Evolutionary conservation across 2,113 vertebrate species (phyloP).

Genomic region (Marcusenius ussheri): DNA sequence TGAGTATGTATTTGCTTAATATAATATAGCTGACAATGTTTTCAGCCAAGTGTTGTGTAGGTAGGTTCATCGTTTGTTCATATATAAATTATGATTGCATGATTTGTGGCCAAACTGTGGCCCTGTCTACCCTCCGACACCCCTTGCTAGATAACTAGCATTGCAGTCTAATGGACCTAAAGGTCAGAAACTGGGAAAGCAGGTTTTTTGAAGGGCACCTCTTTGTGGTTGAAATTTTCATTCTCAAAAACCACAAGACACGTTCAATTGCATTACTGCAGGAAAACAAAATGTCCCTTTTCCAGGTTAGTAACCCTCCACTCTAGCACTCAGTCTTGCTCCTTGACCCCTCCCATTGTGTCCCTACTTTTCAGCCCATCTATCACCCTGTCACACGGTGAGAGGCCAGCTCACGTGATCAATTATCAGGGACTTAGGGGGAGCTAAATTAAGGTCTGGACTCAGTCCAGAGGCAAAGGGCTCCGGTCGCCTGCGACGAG

Average conservation of each 20-base stretch:
- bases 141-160: neutral
- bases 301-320: neutral
- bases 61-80: neutral
- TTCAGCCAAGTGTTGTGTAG: neutral
- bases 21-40: neutral
- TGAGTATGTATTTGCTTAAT: neutral
- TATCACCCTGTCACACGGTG: neutral
- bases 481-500: neutral
- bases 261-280: neutral
- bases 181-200: neutral
- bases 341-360: neutral
- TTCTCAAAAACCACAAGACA: neutral
- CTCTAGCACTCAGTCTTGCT: neutral
- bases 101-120: neutral
- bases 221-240: neutral
- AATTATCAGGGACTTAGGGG: neutral
- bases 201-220: neutral
- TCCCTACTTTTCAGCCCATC: neutral
- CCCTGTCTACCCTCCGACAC: neutral
- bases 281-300: neutral
- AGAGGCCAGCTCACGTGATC: neutral
- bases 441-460: constrained; percentile 5
- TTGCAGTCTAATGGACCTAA: neutral
- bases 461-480: neutral
- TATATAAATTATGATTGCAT: neutral